These are phyloP conservation scores for Yponomeuta sedellus DNA, from an alignment of 2,888 invertebrate species.

Conservation along the genomic window DNA sequence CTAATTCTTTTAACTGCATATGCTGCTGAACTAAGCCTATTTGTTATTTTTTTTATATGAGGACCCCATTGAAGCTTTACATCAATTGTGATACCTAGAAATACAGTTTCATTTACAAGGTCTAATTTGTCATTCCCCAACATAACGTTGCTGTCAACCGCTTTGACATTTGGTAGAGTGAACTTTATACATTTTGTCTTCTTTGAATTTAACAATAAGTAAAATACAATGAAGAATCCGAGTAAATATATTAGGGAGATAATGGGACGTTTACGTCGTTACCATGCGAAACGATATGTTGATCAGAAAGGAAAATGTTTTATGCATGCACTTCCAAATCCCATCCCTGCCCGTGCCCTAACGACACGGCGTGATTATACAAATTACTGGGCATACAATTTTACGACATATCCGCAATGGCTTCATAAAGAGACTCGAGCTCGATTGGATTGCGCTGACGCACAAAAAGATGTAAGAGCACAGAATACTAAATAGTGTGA, in stretches of 20 bases:
- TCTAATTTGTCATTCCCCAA: too few species aligned
- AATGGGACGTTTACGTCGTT: neutral
- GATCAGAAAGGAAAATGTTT: conserved; percentile 2
- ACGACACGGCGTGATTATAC: conserved; percentile 35
- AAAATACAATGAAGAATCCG: neutral
- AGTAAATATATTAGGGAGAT: neutral
- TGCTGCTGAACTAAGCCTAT: too few species aligned
- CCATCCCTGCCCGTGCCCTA: neutral
- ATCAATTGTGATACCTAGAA: too few species aligned
- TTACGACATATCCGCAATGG: conserved; percentile 32
- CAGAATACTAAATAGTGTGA: neutral
- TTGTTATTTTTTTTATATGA: too few species aligned
- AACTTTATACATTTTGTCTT: too few species aligned
- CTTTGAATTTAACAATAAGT: too few species aligned
- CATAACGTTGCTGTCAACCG: too few species aligned
- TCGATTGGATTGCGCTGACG: conserved; percentile 2
- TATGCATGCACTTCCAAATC: conserved; percentile 8
- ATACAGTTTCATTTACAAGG: too few species aligned
- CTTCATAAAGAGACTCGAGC: conserved; percentile 11
- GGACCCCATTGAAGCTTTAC: too few species aligned
- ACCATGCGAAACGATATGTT: neutral
- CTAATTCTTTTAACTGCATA: too few species aligned
- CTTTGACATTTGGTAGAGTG: too few species aligned
- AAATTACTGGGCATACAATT: conserved; percentile 46
- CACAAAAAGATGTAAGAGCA: neutral